phyloP scores from a whole-genome alignment of 2,888 invertebrate species.

The Odontothrips loti region DNA sequence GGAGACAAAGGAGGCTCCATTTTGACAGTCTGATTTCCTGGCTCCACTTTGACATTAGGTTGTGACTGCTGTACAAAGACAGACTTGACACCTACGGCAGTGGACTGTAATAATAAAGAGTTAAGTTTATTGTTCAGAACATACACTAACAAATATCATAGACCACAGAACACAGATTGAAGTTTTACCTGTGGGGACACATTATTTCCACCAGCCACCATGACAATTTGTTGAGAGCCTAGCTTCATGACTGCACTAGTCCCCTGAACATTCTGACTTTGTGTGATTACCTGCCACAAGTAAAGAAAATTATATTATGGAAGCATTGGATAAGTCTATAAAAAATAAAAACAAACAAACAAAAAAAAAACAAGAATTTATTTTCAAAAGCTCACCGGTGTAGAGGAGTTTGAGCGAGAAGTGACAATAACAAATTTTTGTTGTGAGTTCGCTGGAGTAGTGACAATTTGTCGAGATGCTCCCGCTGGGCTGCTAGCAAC shows the following conservation, averaged over 20 bases:
- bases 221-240: not conserved
- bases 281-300: not conserved
- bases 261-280: not conserved
- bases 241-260: not conserved
- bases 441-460: constrained; percentile 36
- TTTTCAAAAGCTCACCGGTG: not conserved
- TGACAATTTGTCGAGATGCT: constrained; percentile 29
- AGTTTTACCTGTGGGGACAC: not conserved
- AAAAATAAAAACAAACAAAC: no score
- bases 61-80: constrained; percentile 4
- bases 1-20: not conserved
- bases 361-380: not conserved
- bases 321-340: no score
- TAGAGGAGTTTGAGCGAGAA: constrained; percentile 44
- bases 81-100: not conserved
- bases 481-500: constrained; percentile 25
- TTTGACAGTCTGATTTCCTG: not conserved
- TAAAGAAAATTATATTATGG: no score
- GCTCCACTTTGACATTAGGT: not conserved
- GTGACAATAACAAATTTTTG: constrained; percentile 54
- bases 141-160: not conserved
- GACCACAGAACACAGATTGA: no score
- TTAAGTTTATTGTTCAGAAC: not conserved
- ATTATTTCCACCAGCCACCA: not conserved
- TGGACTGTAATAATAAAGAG: not conserved